Percentiles rank a stretch among this genome's conserved stretches.
These are phyloP conservation scores for Oryzias javanicus DNA, from an alignment of 2,113 vertebrate species.

Conservation along the genomic window DNA sequence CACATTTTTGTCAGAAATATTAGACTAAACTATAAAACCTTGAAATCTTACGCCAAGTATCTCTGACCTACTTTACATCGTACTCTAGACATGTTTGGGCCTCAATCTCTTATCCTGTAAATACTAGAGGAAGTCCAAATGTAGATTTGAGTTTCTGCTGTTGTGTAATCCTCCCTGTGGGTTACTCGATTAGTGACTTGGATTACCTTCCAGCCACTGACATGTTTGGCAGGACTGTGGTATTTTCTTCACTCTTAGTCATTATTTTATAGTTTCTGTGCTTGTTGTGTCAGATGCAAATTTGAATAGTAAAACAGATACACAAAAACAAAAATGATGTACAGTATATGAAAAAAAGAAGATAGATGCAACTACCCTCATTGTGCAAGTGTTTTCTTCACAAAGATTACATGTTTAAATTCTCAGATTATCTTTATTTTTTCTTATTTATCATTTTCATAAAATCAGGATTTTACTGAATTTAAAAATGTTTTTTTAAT, in stretches of 20 bases:
- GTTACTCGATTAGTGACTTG: conserved; percentile 2
- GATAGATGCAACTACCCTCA: no score
- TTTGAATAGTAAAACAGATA: not conserved
- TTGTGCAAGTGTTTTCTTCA: not conserved
- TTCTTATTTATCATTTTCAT: not conserved
- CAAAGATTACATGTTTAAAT: no score
- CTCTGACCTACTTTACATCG: not conserved
- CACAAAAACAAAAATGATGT: not conserved
- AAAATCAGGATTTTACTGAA: not conserved
- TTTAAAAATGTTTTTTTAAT: not conserved
- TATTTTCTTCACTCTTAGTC: conserved; percentile 3
- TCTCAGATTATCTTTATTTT: no score
- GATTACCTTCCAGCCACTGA: conserved; percentile 9
- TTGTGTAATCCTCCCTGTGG: conserved; percentile 22
- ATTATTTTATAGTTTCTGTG: conserved; percentile 1
- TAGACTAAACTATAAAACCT: conserved; percentile 8
- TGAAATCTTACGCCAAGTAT: conserved; percentile 7
- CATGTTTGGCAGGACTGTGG: conserved; percentile 11
- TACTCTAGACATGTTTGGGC: not conserved
- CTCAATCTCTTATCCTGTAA: conserved; percentile 26
- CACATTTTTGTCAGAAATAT: no score
- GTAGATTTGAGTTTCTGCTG: conserved; percentile 12
- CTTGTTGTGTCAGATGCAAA: no score
- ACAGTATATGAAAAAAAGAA: not conserved
- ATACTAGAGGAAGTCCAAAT: conserved; percentile 22